Conservation (phyloP, 2,797 vertebrate genomes). For the Tolypeutes matacus region DNA sequence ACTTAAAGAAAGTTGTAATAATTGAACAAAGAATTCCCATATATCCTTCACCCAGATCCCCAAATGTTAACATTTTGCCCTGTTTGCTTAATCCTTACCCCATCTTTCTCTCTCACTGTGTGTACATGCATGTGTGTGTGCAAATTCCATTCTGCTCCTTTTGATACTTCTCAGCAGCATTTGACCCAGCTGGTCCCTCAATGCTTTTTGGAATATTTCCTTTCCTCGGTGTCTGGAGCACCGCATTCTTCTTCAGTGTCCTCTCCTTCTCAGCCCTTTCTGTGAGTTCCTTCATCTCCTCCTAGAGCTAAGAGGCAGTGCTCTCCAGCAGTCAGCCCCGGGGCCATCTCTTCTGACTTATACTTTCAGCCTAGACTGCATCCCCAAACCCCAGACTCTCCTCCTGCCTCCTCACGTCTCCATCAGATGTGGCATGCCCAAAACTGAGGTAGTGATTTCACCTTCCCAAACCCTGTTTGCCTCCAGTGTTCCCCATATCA, state of each 20-base stretch:
- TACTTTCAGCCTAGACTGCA: neutral
- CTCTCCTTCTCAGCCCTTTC: neutral
- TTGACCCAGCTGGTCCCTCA: neutral
- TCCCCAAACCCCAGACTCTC: neutral
- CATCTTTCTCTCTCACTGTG: neutral
- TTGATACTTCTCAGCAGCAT: neutral
- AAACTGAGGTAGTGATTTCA: neutral
- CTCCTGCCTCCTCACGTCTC: neutral
- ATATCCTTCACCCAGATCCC: neutral
- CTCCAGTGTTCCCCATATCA: neutral
- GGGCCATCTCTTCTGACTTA: neutral
- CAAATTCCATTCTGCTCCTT: neutral
- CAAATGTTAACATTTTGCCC: neutral
- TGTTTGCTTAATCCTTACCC: neutral
- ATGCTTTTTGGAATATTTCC: neutral
- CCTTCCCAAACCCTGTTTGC: neutral
- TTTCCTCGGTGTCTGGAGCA: neutral
- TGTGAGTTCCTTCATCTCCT: neutral
- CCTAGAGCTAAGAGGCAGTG: neutral
- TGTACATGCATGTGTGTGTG: rapidly evolving
- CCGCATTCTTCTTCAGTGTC: neutral
- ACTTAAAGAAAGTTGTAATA: neutral
- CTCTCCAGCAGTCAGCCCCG: neutral
- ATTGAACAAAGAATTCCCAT: neutral
- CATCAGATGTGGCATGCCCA: neutral